Conservation (phyloP, 2,888 invertebrate species). For the Ochlodes sylvanus region DNA sequence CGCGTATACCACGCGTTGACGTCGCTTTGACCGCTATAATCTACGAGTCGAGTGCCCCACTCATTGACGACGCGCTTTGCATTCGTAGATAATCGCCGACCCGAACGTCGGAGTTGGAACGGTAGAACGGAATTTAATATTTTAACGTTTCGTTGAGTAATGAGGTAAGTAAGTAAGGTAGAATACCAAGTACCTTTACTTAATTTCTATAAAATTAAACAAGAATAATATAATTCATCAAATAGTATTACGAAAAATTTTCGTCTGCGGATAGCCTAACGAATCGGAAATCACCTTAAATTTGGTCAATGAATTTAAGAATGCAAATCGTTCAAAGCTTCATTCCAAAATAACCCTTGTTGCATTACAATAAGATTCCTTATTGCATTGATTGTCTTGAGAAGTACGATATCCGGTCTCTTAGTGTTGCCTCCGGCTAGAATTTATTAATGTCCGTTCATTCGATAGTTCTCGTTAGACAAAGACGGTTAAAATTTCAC, state of each 20-base stretch:
- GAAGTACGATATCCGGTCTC: slow-evolving; percentile 74
- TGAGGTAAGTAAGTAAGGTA: too few species aligned
- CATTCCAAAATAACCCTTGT: slow-evolving; percentile 29
- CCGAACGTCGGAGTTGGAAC: too few species aligned
- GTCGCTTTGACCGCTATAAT: too few species aligned
- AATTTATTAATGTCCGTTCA: slow-evolving; percentile 77
- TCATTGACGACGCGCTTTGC: too few species aligned
- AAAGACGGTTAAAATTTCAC: slow-evolving; percentile 67
- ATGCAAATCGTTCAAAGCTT: slow-evolving; percentile 64
- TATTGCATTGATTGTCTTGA: not conserved
- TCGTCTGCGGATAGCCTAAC: slow-evolving; percentile 28
- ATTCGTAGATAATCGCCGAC: too few species aligned
- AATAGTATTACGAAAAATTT: not conserved
- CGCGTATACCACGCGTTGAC: too few species aligned
- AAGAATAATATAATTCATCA: too few species aligned
- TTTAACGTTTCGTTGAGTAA: too few species aligned
- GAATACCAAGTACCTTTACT: too few species aligned
- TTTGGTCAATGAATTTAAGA: slow-evolving; percentile 79
- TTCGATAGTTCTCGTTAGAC: slow-evolving; percentile 76
- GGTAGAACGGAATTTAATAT: too few species aligned
- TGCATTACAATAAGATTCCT: not conserved
- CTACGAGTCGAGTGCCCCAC: too few species aligned
- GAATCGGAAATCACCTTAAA: slow-evolving; percentile 79
- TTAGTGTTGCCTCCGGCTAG: slow-evolving; percentile 71
- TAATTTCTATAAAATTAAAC: too few species aligned